Percentiles rank a stretch among this genome's conserved stretches.
These are phyloP conservation scores for Agonopterix heracliana DNA, from an alignment of 2,888 invertebrate genomes.

Conservation along the genomic window DNA sequence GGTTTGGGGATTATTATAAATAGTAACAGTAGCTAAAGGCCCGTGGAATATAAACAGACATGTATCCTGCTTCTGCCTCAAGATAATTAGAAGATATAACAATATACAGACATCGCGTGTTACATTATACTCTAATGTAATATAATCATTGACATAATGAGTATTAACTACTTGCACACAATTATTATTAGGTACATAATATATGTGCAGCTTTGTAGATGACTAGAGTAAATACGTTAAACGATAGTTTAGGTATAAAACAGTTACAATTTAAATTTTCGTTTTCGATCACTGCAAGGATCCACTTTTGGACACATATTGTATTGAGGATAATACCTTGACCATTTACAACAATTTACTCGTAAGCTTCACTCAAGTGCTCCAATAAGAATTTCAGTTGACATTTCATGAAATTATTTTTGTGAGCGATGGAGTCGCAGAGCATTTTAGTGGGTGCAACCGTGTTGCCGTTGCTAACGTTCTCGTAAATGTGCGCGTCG, in stretches of 20 bases:
- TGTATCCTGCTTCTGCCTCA: not conserved
- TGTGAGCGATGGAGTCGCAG: slow-evolving; percentile 70
- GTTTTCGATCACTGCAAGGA: slow-evolving; percentile 76
- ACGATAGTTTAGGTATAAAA: slow-evolving; percentile 61
- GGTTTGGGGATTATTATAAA: slow-evolving; percentile 43
- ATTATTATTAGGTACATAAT: slow-evolving; percentile 45
- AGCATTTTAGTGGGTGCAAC: slow-evolving; percentile 64
- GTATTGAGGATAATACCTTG: slow-evolving; percentile 67
- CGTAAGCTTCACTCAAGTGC: slow-evolving; percentile 80
- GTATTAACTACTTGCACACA: slow-evolving; percentile 69
- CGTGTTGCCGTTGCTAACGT: slow-evolving; percentile 63
- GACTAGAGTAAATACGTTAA: slow-evolving; percentile 73
- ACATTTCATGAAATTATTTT: slow-evolving; percentile 65
- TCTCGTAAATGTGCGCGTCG: slow-evolving; percentile 49
- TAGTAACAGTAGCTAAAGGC: slow-evolving; percentile 32
- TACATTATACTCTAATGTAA: slow-evolving; percentile 36
- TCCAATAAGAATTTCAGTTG: slow-evolving; percentile 79
- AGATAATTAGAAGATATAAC: slow-evolving; percentile 32
- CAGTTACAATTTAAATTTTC: slow-evolving; percentile 59
- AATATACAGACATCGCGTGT: slow-evolving; percentile 53
- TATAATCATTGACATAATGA: slow-evolving; percentile 56
- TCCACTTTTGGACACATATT: slow-evolving; percentile 67
- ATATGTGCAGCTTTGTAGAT: slow-evolving; percentile 71
- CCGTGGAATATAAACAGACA: slow-evolving; percentile 8
- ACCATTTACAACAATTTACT: slow-evolving; percentile 63